These are phyloP conservation scores for Phyllostomus hastatus DNA, from an alignment of 2,113 vertebrate genomes.

Conservation along the genomic window DNA sequence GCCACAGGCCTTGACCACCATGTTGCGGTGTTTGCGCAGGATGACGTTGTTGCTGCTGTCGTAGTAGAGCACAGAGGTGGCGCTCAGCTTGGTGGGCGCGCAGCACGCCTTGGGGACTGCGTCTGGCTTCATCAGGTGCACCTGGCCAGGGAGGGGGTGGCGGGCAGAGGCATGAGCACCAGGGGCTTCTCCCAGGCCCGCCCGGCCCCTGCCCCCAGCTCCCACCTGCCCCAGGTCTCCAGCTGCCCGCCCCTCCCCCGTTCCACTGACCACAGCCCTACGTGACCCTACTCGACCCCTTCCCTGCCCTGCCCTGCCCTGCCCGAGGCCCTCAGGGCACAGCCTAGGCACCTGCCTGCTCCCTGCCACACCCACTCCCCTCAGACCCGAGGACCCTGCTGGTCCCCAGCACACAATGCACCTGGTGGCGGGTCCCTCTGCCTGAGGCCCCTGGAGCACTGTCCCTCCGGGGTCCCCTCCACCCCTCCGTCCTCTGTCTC, in stretches of 20 bases:
- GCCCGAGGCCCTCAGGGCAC: neutral
- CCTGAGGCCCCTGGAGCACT: neutral
- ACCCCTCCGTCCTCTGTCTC: neutral
- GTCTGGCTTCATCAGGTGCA: slow-evolving; percentile 93
- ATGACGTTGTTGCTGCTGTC: slow-evolving; percentile 97
- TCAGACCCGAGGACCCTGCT: neutral
- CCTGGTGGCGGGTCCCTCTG: neutral
- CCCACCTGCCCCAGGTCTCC: too few relatives aligned
- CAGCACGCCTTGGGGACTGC: slow-evolving; percentile 94
- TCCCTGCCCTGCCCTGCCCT: too few relatives aligned
- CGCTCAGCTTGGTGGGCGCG: slow-evolving; percentile 94
- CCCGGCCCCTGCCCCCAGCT: neutral
- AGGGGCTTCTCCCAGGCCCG: neutral
- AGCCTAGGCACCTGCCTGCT: neutral
- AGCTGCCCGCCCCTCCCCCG: too few relatives aligned
- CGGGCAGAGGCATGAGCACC: neutral
- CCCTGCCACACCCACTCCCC: neutral
- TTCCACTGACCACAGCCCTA: neutral
- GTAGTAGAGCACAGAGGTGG: slow-evolving; percentile 95
- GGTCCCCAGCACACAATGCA: neutral
- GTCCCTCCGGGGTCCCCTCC: too few relatives aligned
- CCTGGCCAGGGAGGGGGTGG: slow-evolving; percentile 75
- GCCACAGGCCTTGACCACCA: slow-evolving; percentile 96
- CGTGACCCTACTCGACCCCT: neutral
- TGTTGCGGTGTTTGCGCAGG: slow-evolving; percentile 95